phyloP scores from a whole-genome alignment of 2,113 vertebrate genomes.

The Elephantulus edwardii region DNA sequence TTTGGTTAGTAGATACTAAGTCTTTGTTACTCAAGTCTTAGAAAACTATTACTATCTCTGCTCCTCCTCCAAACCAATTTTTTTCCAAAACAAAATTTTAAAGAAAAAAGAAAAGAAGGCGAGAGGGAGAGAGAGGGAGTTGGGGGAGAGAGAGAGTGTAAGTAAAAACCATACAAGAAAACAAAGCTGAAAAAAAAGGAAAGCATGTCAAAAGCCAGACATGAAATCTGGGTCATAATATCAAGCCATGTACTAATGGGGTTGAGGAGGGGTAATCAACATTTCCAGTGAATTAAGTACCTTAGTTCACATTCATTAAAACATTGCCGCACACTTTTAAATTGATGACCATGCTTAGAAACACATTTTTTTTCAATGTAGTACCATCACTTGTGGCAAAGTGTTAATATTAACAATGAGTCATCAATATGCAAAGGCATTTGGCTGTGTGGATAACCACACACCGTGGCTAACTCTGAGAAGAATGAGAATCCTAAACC shows the following conservation, averaged over 20 bases:
- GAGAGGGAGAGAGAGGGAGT: too few relatives aligned
- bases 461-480: too few relatives aligned
- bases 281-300: not conserved
- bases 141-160: too few relatives aligned
- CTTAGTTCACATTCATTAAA: not conserved
- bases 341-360: too few relatives aligned
- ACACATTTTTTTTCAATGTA: too few relatives aligned
- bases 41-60: not conserved
- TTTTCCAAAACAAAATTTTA: not conserved
- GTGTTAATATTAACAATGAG: too few relatives aligned
- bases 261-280: not conserved
- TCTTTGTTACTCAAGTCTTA: constrained; percentile 1
- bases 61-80: too few relatives aligned
- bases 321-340: too few relatives aligned
- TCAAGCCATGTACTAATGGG: not conserved
- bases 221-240: not conserved
- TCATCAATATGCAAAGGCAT: too few relatives aligned
- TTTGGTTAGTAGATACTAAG: constrained; percentile 44
- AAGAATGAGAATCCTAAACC: too few relatives aligned
- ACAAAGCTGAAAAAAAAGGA: not conserved
- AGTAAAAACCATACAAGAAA: not conserved
- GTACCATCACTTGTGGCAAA: too few relatives aligned
- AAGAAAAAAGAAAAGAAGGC: not conserved
- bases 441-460: too few relatives aligned
- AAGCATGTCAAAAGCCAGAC: not conserved